phyloP scores from a whole-genome alignment of 2,797 vertebrate species.

The Anguilla obscura region DNA sequence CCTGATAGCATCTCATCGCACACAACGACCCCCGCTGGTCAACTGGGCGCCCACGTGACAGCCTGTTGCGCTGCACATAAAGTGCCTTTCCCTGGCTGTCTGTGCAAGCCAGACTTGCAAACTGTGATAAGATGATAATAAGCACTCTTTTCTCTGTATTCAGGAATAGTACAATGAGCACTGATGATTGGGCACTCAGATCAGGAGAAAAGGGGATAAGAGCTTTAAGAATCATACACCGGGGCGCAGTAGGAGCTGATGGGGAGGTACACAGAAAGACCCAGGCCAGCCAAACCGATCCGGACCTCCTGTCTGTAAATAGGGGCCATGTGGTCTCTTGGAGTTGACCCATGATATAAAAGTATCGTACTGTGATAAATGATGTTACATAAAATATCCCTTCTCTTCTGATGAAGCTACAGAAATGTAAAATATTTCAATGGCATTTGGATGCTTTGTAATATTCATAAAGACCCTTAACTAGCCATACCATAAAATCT shows the following conservation, averaged over 20 bases:
- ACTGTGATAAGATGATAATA: neutral
- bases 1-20: neutral
- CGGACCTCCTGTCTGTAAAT: too few relatives aligned
- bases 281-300: neutral
- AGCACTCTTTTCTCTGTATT: neutral
- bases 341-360: too few relatives aligned
- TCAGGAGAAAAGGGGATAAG: neutral
- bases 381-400: too few relatives aligned
- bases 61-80: neutral
- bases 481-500: too few relatives aligned
- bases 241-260: neutral
- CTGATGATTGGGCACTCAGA: neutral
- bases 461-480: too few relatives aligned
- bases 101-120: neutral
- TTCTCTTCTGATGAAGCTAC: neutral
- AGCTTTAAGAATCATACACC: neutral
- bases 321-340: too few relatives aligned
- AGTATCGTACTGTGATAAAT: too few relatives aligned
- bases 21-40: neutral
- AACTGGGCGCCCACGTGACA: neutral
- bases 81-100: neutral
- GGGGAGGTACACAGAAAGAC: neutral
- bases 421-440: neutral
- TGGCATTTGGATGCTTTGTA: neutral
- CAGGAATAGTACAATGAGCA: neutral